Conservation (phyloP, 2,888 invertebrate species). For the Sarcophaga carnaria region DNA sequence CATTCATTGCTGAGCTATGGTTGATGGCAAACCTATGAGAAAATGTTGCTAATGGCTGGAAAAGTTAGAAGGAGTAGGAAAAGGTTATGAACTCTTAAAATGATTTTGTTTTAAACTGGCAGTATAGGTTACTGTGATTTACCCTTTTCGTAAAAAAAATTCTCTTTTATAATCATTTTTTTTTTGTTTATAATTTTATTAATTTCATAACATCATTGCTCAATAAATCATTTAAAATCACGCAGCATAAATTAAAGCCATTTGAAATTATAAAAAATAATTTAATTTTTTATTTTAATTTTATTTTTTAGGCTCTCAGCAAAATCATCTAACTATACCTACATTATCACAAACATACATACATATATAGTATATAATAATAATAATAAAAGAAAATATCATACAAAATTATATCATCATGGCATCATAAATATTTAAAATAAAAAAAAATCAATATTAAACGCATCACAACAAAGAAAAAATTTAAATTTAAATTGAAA, state of each 20-base stretch:
- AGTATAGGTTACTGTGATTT: no score
- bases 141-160: not conserved
- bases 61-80: no score
- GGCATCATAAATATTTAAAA: conserved; percentile 27
- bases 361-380: no score
- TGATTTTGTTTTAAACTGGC: no score
- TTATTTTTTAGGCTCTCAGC: not conserved
- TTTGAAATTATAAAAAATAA: not conserved
- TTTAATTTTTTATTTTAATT: not conserved
- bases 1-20: no score
- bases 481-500: conserved; percentile 16
- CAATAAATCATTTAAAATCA: conserved; percentile 13
- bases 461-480: conserved; percentile 18
- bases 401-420: not conserved
- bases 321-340: not conserved
- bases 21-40: no score
- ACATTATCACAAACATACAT: not conserved
- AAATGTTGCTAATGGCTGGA: no score
- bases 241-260: not conserved
- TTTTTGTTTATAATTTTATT: not conserved
- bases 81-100: no score
- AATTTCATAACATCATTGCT: conserved; percentile 20
- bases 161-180: not conserved
- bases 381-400: no score
- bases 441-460: conserved; percentile 13